Conservation (phyloP, 2,888 invertebrate species). For the Pediacus dermestoides region DNA sequence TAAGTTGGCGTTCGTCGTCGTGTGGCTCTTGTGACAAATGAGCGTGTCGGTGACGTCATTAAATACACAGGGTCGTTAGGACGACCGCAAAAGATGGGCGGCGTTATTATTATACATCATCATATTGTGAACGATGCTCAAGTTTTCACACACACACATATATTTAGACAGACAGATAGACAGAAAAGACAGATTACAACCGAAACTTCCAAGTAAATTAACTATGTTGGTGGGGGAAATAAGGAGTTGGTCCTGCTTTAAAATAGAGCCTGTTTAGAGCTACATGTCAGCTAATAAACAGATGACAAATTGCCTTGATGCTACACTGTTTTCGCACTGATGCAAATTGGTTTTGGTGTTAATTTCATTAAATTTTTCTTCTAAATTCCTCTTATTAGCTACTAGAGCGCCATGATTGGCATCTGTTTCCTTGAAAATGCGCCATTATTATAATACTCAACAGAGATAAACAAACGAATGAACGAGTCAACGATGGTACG, state of each 20-base stretch:
- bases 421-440: too few species aligned
- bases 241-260: too few species aligned
- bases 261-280: slow-evolving; percentile 21
- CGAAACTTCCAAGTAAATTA: slow-evolving; percentile 21
- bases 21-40: slow-evolving; percentile 33
- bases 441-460: too few species aligned
- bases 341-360: too few species aligned
- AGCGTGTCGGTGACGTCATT: slow-evolving; percentile 33
- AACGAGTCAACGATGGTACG: too few species aligned
- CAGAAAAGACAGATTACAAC: slow-evolving; percentile 21
- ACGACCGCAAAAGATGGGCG: slow-evolving; percentile 30
- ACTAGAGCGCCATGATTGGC: too few species aligned
- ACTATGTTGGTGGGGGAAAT: too few species aligned
- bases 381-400: too few species aligned
- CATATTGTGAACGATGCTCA: slow-evolving; percentile 21
- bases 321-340: slow-evolving; percentile 21
- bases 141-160: slow-evolving; percentile 8
- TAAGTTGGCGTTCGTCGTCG: slow-evolving; percentile 28
- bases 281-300: slow-evolving; percentile 15
- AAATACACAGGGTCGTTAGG: slow-evolving; percentile 34
- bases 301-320: slow-evolving; percentile 14
- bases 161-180: too few species aligned
- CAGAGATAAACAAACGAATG: too few species aligned
- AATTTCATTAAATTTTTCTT: too few species aligned
- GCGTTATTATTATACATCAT: slow-evolving; percentile 30